Evolutionary conservation across 1,140 invertebrate species (phyloP), one percentile per base, ranked within the genome.

Genomic region (Pollicipes pollicipes): DNA sequence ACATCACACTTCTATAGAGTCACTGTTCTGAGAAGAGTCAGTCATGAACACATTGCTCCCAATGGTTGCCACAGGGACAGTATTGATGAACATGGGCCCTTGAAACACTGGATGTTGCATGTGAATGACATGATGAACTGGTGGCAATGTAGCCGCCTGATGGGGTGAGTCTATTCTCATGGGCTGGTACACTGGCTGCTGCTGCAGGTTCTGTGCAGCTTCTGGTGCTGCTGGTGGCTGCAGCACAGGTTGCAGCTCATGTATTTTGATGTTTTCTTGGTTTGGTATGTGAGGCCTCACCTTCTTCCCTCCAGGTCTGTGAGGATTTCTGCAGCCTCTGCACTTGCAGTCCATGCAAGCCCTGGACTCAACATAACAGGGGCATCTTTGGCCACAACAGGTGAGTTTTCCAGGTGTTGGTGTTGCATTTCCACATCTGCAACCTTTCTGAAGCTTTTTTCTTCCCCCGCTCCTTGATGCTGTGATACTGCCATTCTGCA

Each of bases 341-440:
- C 93, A 96, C 78, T 88, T 88, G 80, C 93, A 96, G 73, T 90
- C 89, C 35, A 88, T 83, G 78, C 92, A 95, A 21, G 90, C 86
- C 80, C 89, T 91, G 76, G 85, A 88, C 76, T 88, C 90, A 70
- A 90, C 89, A 80, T 95, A 96, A 81, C 93, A 96, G 0, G 92
- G 90, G 83, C 93, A 96, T 72, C 92, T 83, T 78, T 95, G 92
- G 3, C 92, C 91, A 79, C 91, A 93, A 80, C 93, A 96, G 0
- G 91, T 94, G 68, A 94, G 79, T 79, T 93, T 94, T 21, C 90
- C 91, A 24, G 91, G 91, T 72, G 87, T 88, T 13, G 88, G 84
- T 0, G 91, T 91, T 27, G 90, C 90, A 80, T 91, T 90, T n/a
- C 92, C 92, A 84, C 92, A 95, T 73, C 91, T 83, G 79, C 92